phyloP scores from a whole-genome alignment of 2,113 vertebrate species.

The Rhagologus leucostigma region DNA sequence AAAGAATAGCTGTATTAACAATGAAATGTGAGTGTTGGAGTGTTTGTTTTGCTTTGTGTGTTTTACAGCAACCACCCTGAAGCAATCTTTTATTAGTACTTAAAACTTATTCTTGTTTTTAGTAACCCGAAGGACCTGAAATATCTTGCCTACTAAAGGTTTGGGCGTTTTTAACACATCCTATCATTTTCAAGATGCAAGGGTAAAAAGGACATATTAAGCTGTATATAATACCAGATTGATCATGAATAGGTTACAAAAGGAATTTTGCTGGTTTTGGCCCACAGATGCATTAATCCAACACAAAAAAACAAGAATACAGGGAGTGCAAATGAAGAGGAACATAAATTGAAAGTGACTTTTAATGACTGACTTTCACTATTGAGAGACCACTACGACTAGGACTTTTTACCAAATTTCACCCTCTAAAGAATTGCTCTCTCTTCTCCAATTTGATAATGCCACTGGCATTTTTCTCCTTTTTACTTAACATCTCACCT shows the following conservation, averaged over 20 bases:
- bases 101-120: background rate
- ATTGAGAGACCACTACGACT: background rate
- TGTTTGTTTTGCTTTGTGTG: background rate
- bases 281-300: background rate
- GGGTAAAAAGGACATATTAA: background rate
- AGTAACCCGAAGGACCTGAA: background rate
- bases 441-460: background rate
- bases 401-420: background rate
- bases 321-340: background rate
- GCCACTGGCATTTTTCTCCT: background rate
- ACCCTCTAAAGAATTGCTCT: background rate
- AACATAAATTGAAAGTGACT: background rate
- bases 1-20: background rate
- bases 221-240: background rate
- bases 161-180: background rate
- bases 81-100: background rate
- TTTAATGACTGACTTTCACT: background rate
- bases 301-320: background rate
- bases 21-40: background rate
- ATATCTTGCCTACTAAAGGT: background rate
- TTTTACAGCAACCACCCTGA: background rate
- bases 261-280: background rate
- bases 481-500: slow-evolving; percentile 35
- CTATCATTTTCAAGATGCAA: background rate
- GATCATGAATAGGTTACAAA: background rate